Base-by-base conservation (phyloP, 2,797 vertebrate genomes). In the Coendou prehensilis region DNA sequence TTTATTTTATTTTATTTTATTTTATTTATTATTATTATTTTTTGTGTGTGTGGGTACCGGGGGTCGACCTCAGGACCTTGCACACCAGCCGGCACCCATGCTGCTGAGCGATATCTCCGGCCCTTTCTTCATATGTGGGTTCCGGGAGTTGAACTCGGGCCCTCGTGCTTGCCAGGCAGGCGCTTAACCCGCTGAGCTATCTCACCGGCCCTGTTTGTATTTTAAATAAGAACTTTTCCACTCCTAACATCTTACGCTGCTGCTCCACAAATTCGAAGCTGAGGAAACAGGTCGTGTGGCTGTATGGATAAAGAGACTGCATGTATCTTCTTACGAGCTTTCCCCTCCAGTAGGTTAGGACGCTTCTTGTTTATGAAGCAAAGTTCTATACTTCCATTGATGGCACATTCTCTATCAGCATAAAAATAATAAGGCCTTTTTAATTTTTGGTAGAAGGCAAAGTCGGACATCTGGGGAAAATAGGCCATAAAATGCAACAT, bases 141-240 rank as follows among this genome's bases (percentile, higher is more conserved):
- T 41, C 37, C 2, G 37, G 37, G 37, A 41, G 37, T 41, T 41
- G 37, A 41, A 41, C 37, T 41, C 37, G 37, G 37, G 37, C 37
- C 37, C 37, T 41, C 37, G 37, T 2, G 37, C 37, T 41, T 41
- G 37, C 37, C 37, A 41, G 37, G 37, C 37, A 41, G 37, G 37
- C 37, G 37, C 37, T 41, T 41, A 41, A 2, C 37, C 37, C 37
- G 37, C 37, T 41, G 37, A 41, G 37, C 37, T 41, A 41, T 41
- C 37, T 41, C 37, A 41, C 37, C 37, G 37, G 37, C 37, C 37
- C 37, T 41, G 37, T 80, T 93, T 95, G 83, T 95, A 83, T 71
- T 96, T 97, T 94, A 93, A 96, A 83, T 91, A 93, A 96, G 63
- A 96, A 63, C 11, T 22, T 89, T 91, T 78, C 79, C 54, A 89